Base-by-base conservation (phyloP, 2,113 vertebrate genomes). In the Labeo catla region DNA sequence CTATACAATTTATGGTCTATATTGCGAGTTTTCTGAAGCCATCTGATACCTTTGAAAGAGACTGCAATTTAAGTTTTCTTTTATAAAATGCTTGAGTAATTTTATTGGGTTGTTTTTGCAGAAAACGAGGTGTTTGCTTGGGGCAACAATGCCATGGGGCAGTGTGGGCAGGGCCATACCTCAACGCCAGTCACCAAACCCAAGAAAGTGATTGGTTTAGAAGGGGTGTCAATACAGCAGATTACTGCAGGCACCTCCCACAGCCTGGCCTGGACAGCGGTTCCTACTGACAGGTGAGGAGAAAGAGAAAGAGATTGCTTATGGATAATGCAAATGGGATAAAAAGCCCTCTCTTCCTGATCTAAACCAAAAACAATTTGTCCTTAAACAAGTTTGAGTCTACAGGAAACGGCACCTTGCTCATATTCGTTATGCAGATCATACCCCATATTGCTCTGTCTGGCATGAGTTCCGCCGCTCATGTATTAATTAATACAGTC, bases 91-190 rank as follows among this genome's bases (percentile, higher is more conserved):
- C n/a, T 15, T 54, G 23, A 16, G 8, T 8, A 61, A 39, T 23
- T 70, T 72, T 4, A 61, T 49, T 50, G 11, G 23, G 76, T 65
- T 87, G 16, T 83, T 28, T 39, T 65, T 43, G 15, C 88, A 99
- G 98, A 99, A 92, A 99, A 99, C 84, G 98, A 99, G 94, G 98
- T 99, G 86, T 99, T 99, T 85, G 98, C 98, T 12, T 99, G 98
- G 98, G 98, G 98, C 19, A 99, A 99, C 93, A 99, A 99, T 92
- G 99, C 98, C 10, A 99, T 99, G 98, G 98, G 98, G 1, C 98
- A 99, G 63, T 99, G 98, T 92, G 98, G 98, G 47, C 98, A 99
- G 91, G 98, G 98, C n/a, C 98, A 99, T 90, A 98, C 98, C 59
- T 99, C 98, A 0, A 98, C 98, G 74, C 98, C 98, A n/a, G 97